Conservation (phyloP, 2,797 vertebrate genomes). For the Acrocephalus scirpaceus region DNA sequence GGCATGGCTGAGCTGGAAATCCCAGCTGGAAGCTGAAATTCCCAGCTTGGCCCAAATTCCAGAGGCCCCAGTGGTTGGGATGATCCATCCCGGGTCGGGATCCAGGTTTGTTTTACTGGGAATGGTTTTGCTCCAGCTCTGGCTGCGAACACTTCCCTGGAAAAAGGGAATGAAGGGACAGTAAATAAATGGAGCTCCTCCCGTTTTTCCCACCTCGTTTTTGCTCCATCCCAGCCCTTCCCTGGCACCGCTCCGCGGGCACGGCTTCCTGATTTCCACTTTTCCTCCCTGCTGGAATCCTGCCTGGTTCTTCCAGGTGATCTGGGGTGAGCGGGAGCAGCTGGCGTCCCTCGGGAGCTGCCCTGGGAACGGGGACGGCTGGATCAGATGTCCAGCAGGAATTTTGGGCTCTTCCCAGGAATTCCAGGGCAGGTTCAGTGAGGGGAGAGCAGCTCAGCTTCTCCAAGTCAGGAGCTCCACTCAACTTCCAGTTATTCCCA, state of each 20-base stretch:
- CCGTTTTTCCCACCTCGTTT: background rate
- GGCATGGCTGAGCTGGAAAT: background rate
- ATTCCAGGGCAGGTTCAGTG: background rate
- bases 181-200: background rate
- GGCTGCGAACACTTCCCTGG: background rate
- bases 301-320: background rate
- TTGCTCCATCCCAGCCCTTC: background rate
- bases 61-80: fast-evolving
- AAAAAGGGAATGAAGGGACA: too few species aligned
- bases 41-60: background rate
- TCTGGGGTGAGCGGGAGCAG: background rate
- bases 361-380: background rate
- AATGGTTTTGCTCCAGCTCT: background rate
- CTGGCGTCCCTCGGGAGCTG: background rate
- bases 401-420: background rate
- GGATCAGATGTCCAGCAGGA: background rate
- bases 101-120: background rate
- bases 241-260: background rate
- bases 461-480: background rate
- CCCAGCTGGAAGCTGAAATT: background rate
- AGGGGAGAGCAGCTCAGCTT: background rate
- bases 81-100: background rate
- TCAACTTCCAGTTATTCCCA: background rate
- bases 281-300: background rate
- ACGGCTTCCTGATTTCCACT: background rate